Evolutionary conservation across 2,888 invertebrate species (phyloP).

Genomic region (Aphrophora alni): DNA sequence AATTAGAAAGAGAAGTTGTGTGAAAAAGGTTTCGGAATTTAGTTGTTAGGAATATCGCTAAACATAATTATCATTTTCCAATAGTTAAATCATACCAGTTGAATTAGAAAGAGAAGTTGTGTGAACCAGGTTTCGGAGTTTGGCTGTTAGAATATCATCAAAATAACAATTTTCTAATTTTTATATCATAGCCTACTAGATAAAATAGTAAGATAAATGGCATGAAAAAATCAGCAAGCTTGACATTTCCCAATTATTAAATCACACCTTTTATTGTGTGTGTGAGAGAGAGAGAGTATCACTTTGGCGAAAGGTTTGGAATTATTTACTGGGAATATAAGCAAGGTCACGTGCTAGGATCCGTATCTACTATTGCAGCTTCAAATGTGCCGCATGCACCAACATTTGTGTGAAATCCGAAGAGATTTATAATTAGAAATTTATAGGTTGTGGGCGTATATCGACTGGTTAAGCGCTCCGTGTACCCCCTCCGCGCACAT

Average conservation of each 20-base stretch:
- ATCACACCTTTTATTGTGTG: neutral
- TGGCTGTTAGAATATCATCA: too few relatives aligned
- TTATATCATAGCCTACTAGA: too few relatives aligned
- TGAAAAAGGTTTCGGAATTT: too few relatives aligned
- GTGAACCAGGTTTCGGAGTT: too few relatives aligned
- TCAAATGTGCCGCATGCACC: conserved; percentile 30
- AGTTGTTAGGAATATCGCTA: too few relatives aligned
- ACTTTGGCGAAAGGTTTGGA: neutral
- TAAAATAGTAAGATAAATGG: too few relatives aligned
- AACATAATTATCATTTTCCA: too few relatives aligned
- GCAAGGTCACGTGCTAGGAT: neutral
- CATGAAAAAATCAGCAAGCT: neutral
- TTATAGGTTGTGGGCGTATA: conserved; percentile 44
- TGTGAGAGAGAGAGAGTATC: neutral
- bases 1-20: too few relatives aligned
- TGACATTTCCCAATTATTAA: neutral
- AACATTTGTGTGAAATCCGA: conserved; percentile 37
- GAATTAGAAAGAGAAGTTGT: too few relatives aligned
- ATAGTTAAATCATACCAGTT: too few relatives aligned
- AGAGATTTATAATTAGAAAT: conserved; percentile 46
- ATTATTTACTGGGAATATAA: neutral
- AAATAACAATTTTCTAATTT: too few relatives aligned
- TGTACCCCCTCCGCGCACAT: conserved; percentile 20
- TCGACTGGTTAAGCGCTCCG: neutral
- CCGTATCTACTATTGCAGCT: conserved; percentile 19